These are phyloP conservation scores for Argyrosomus japonicus DNA, from an alignment of 2,113 vertebrate genomes.

Conservation along the genomic window DNA sequence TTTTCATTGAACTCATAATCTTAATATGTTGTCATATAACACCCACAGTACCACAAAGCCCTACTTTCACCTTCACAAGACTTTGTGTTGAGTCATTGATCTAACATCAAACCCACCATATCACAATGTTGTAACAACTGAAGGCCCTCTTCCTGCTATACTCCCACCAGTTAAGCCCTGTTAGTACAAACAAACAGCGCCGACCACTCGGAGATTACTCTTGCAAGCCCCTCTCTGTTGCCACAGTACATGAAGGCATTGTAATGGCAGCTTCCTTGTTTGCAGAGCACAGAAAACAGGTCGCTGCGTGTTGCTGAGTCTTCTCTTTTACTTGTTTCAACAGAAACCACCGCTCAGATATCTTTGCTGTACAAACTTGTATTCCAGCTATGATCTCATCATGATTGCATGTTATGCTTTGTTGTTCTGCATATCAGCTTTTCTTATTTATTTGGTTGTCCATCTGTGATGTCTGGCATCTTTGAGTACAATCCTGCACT, in stretches of 20 bases:
- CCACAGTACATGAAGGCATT: constrained; percentile 64
- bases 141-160: constrained; percentile 64
- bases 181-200: constrained; percentile 62
- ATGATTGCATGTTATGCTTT: background rate
- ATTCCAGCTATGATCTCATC: background rate
- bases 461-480: background rate
- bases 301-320: constrained; percentile 43
- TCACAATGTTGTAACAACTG: constrained; percentile 53
- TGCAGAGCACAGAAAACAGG: constrained; percentile 65
- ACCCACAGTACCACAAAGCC: background rate
- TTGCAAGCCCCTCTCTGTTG: constrained; percentile 49
- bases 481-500: background rate
- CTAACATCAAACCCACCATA: constrained; percentile 52
- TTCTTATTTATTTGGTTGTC: too few relatives aligned
- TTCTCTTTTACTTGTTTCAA: constrained; percentile 57
- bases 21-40: background rate
- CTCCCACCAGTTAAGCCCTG: constrained; percentile 56
- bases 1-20: background rate
- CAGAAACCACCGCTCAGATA: constrained; percentile 26
- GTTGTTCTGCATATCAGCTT: background rate
- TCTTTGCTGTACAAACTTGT: constrained; percentile 14
- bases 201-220: constrained; percentile 44
- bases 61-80: constrained; percentile 30
- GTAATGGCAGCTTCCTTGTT: constrained; percentile 75
- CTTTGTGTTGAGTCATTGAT: constrained; percentile 55